Percentiles rank a stretch among this genome's conserved stretches.
phyloP scores from a whole-genome alignment of 2,888 invertebrate genomes.

The Poecilobothrus nobilitatus region DNA sequence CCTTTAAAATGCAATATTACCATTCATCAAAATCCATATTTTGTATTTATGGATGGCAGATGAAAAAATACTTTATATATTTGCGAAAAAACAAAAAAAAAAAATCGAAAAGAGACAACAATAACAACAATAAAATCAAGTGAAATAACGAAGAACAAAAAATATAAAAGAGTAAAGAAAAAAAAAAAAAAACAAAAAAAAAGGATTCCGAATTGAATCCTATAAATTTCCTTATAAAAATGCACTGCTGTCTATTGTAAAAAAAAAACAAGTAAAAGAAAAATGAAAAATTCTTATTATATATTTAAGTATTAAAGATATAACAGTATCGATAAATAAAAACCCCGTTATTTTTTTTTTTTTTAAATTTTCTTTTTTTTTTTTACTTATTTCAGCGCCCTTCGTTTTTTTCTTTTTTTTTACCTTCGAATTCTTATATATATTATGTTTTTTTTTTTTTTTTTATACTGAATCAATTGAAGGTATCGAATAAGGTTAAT shows the following conservation, averaged over 20 bases:
- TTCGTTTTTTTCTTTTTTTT: background rate
- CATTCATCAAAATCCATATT: slow-evolving; percentile 4
- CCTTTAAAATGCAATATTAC: slow-evolving; percentile 1
- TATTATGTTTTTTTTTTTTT: too few relatives aligned
- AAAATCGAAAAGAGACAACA: too few relatives aligned
- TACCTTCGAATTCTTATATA: background rate
- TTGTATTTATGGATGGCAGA: background rate
- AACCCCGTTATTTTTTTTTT: background rate
- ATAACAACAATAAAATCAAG: too few relatives aligned
- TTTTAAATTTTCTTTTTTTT: background rate
- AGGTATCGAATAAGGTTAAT: slow-evolving; percentile 29
- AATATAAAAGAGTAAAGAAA: too few relatives aligned
- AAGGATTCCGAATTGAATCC: background rate
- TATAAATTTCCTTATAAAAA: background rate
- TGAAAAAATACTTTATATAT: too few relatives aligned
- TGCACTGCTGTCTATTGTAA: background rate
- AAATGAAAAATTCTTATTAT: too few relatives aligned
- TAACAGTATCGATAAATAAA: background rate
- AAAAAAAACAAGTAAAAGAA: too few relatives aligned
- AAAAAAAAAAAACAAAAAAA: background rate
- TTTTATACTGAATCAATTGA: background rate
- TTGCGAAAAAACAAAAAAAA: too few relatives aligned
- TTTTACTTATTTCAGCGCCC: background rate
- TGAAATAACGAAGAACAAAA: too few relatives aligned
- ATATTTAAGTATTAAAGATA: background rate